A percentile compares a stretch with the other conserved stretches of the same genome.
These are phyloP conservation scores for Herpailurus yagouaroundi DNA, from an alignment of 2,113 vertebrate species.

Conservation along the genomic window DNA sequence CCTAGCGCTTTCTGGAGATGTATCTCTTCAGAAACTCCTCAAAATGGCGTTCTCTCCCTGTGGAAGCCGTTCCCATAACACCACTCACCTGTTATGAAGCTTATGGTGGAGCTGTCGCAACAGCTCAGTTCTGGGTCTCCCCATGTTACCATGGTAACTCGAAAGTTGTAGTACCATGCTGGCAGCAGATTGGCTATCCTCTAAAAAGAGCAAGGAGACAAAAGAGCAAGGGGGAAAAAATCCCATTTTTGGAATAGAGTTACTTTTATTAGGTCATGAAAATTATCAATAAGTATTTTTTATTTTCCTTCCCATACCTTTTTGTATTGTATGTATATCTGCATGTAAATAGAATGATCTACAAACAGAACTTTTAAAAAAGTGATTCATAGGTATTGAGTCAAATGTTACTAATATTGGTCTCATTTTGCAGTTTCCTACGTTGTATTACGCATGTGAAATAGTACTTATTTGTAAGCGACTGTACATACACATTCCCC, in stretches of 20 bases:
- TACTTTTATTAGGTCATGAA: background rate
- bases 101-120: conserved; percentile 94
- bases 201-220: conserved; percentile 81
- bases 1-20: background rate
- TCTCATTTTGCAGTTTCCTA: background rate
- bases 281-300: background rate
- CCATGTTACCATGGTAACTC: conserved; percentile 98
- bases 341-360: conserved; percentile 29
- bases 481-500: background rate
- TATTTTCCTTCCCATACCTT: conserved; percentile 12
- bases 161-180: conserved; percentile 97
- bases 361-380: background rate
- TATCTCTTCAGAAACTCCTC: background rate
- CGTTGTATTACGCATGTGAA: background rate
- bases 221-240: background rate
- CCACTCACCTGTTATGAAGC: conserved; percentile 93
- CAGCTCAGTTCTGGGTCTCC: conserved; percentile 94
- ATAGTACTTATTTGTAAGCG: background rate
- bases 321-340: background rate
- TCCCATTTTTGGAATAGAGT: background rate
- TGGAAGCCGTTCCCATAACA: rapidly evolving
- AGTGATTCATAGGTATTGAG: background rate
- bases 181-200: conserved; percentile 94
- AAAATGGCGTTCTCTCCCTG: rapidly evolving
- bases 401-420: background rate